A percentile compares a stretch with the other conserved stretches of the same genome.
These are phyloP conservation scores for Actinia tenebrosa DNA, from an alignment of 64 coral and sea anemone genomes.

Conservation along the genomic window DNA sequence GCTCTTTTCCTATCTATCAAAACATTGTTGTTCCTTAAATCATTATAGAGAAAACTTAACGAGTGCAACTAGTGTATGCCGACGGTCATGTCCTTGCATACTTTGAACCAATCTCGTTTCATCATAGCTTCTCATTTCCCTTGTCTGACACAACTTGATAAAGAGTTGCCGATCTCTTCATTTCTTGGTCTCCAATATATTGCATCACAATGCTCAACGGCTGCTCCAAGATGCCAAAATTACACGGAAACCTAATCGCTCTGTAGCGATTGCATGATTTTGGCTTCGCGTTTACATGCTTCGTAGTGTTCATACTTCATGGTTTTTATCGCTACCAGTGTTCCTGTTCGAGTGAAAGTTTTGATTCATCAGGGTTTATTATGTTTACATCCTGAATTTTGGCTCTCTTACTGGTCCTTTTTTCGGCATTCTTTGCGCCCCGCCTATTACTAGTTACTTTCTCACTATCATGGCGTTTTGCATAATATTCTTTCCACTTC, in stretches of 20 bases:
- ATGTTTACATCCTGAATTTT: too few species aligned
- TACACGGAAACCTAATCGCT: not conserved
- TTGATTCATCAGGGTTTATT: too few species aligned
- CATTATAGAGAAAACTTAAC: not conserved
- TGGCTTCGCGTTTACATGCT: not conserved
- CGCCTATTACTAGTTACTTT: too few species aligned
- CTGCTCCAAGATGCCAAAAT: not conserved
- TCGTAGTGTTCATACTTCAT: not conserved
- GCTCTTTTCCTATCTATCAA: not conserved
- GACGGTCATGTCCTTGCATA: not conserved
- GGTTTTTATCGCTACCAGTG: not conserved
- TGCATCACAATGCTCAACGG: not conserved
- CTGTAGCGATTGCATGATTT: slow-evolving; percentile 4
- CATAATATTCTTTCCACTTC: not conserved
- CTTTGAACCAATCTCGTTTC: not conserved
- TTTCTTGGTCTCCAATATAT: not conserved
- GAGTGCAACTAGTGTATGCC: not conserved
- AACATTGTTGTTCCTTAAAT: not conserved
- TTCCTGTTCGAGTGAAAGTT: too few species aligned
- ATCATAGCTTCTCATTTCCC: not conserved
- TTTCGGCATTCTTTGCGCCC: too few species aligned
- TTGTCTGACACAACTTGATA: not conserved
- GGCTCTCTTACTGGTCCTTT: too few species aligned
- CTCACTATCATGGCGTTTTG: not conserved
- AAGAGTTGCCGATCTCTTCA: not conserved